Evolutionary conservation across 2,888 invertebrate genomes (phyloP).

Genomic region (Trachelus troglodyta): DNA sequence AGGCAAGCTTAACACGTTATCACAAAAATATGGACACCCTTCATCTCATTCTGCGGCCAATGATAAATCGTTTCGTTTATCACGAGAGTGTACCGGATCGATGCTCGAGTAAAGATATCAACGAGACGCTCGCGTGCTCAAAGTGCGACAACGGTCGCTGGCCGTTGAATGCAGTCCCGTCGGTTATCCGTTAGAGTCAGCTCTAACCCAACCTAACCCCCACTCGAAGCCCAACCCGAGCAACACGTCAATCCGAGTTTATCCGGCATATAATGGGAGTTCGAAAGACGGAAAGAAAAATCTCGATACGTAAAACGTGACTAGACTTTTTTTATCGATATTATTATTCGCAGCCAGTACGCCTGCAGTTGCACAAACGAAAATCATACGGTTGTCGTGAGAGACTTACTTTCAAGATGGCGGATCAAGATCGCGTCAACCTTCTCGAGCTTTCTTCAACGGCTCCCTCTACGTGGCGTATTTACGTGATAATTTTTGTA

Average conservation of each 20-base stretch:
- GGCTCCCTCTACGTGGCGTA: not conserved
- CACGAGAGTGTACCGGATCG: not conserved
- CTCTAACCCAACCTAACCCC: not conserved
- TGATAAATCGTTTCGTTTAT: not conserved
- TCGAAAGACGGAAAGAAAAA: not conserved
- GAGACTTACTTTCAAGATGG: not conserved
- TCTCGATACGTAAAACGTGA: not conserved
- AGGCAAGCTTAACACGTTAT: not conserved
- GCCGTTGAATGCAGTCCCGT: not conserved
- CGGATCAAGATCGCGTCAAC: not conserved
- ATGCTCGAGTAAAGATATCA: not conserved
- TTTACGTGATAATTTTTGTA: not conserved
- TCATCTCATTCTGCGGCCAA: not conserved
- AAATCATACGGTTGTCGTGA: not conserved
- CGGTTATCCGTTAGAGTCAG: not conserved
- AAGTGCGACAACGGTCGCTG: not conserved
- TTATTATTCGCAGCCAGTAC: not conserved
- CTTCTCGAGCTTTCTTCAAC: not conserved
- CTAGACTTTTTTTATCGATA: not conserved
- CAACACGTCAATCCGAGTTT: slow-evolving; percentile 3
- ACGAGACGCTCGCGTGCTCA: not conserved
- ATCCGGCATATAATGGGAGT: not conserved
- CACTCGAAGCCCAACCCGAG: not conserved
- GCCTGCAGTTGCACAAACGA: not conserved
- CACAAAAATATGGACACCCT: not conserved